Base-by-base conservation (phyloP, 2,888 invertebrate species). In the Eudemis profundana region DNA sequence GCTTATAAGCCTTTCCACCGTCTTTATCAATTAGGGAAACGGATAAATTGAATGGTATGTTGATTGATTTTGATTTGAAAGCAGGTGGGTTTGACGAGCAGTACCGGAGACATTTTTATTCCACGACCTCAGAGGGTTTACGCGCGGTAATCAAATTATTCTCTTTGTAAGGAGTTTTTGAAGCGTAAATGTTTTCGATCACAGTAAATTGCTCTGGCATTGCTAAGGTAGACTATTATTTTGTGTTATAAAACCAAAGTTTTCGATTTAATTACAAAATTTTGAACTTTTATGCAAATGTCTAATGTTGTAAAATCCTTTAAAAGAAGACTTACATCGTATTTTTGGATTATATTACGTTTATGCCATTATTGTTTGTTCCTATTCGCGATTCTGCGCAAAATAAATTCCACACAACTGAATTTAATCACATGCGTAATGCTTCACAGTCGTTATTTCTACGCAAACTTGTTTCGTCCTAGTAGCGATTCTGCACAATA, bases 41-140 rank as follows among this genome's bases (percentile, higher is more conserved):
- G 14, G 40, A 15, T 46, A 29, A 29, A 63, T n/a, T 8, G 17
- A 47, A 63, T 57, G 15, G 29, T 42, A 50, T 57, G 36, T 21
- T 49, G 42, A 64, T 64, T 50, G 57, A 21, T 59, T 40, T n/a
- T 21, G 36, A 47, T 36, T 59, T 14, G 27, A 5, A 42, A 40
- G 40, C 29, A 4, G 12, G 14, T 42, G 29, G 29, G 27, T 29
- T 17, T 54, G 23, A 40, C 29, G 29, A 29, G 29, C 21, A n/a
- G n/a, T 21, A 15, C n/a, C 15, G 21, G 29, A 14, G 47, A 40
- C 40, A 42, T 19, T 42, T 50, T 27, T 50, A 17, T 27, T 53
- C 5, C 3, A 17, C n/a, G 14, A 29, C 23, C 23, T 42, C 8
- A 49, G 27, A 27, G 49, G 5, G 17, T 47, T 19, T 21, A 21